Percentiles rank a stretch among this genome's conserved stretches.
phyloP scores from a whole-genome alignment of 1,140 invertebrate species.

The Listronotus bonariensis region DNA sequence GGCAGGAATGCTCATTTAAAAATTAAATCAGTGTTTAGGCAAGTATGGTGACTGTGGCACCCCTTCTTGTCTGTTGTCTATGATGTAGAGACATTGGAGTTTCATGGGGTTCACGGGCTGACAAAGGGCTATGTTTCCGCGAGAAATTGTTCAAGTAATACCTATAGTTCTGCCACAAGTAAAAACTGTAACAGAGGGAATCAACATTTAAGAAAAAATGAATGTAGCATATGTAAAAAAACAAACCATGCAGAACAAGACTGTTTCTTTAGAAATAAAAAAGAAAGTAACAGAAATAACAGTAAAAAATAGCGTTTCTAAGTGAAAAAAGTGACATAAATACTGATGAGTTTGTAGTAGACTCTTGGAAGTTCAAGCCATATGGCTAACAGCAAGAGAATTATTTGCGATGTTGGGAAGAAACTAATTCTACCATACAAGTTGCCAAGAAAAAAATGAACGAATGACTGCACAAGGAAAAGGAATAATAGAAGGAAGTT shows the following conservation, averaged over 20 bases:
- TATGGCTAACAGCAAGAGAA: not conserved
- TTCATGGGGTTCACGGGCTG: no score
- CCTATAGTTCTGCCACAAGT: no score
- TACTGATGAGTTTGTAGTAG: conserved; percentile 8
- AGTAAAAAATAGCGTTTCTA: conserved; percentile 6
- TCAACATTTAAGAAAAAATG: not conserved
- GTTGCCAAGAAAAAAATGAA: conserved; percentile 7
- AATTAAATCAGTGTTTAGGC: no score
- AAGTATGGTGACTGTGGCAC: no score
- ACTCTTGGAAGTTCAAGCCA: conserved; percentile 9
- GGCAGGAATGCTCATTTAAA: no score
- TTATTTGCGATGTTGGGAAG: not conserved
- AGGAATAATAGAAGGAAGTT: not conserved
- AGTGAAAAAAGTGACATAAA: conserved; percentile 5
- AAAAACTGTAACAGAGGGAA: no score
- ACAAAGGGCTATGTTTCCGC: no score
- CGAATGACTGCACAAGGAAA: conserved; percentile 7
- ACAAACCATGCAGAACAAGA: conserved; percentile 14
- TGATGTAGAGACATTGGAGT: no score
- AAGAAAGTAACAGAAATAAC: conserved; percentile 6
- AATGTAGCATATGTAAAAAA: conserved; percentile 9
- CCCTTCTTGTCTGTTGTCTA: no score
- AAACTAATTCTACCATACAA: conserved; percentile 1
- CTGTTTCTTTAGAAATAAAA: conserved; percentile 15
- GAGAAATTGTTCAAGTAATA: no score